Evolutionary conservation across 2,888 invertebrate genomes (phyloP).

Genomic region (Ecliptopera silaceata): DNA sequence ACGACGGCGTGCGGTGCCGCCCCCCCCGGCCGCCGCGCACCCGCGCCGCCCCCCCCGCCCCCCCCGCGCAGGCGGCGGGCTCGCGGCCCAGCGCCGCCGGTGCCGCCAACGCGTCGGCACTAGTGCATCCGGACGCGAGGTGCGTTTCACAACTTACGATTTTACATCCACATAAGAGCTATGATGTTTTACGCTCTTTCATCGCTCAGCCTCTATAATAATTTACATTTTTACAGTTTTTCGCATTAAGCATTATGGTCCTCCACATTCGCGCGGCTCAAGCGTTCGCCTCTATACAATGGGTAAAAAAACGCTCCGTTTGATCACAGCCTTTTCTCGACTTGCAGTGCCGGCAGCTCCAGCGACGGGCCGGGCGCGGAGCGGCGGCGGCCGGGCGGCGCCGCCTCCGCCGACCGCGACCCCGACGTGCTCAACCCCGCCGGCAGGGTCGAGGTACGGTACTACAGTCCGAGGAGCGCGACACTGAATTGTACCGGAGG

Average conservation of each 20-base stretch:
- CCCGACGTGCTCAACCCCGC: conserved; percentile 7
- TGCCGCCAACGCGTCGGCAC: conserved; percentile 5
- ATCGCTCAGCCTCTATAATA: neutral
- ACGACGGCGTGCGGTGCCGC: neutral
- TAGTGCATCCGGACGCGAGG: neutral
- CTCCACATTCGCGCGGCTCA: too few relatives aligned
- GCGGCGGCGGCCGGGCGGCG: conserved; percentile 11
- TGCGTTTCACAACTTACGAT: neutral
- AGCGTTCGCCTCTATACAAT: too few relatives aligned
- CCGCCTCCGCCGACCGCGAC: conserved; percentile 3
- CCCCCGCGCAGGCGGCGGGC: neutral
- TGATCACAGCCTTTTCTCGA: too few relatives aligned
- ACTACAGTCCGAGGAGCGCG: too few relatives aligned
- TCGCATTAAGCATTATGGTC: too few relatives aligned
- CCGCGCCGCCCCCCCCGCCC: conserved; percentile 1
- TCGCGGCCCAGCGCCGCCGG: conserved; percentile 11
- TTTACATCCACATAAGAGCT: too few relatives aligned
- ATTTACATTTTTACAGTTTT: too few relatives aligned
- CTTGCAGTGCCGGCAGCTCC: neutral
- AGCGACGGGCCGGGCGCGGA: conserved; percentile 1
- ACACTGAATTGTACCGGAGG: too few relatives aligned
- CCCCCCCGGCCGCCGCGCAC: neutral
- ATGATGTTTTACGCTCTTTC: too few relatives aligned
- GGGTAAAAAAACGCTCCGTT: too few relatives aligned
- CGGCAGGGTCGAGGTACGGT: conserved; percentile 11